Evolutionary conservation across 1,140 invertebrate genomes (phyloP).

Genomic region (Lamellibrachia luymesi): DNA sequence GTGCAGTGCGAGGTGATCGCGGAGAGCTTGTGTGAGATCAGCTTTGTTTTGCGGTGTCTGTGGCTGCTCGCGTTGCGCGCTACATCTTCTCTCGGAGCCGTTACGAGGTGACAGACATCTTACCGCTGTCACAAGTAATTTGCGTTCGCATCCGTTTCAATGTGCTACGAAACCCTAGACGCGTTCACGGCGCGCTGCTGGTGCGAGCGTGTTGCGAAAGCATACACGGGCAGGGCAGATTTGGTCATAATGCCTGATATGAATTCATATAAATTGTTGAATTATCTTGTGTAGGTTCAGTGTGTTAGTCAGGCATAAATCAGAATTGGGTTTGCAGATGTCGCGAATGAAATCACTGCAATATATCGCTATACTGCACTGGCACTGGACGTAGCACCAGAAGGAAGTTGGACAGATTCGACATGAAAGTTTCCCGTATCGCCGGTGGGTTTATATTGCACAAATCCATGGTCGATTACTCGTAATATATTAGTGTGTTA

Average conservation of each 20-base stretch:
- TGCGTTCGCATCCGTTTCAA: background rate
- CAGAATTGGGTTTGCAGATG: background rate
- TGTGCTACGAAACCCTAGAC: background rate
- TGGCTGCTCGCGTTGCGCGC: background rate
- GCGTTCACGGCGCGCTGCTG: background rate
- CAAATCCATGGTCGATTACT: background rate
- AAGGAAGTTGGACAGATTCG: background rate
- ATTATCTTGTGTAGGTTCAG: background rate
- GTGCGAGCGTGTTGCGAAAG: background rate
- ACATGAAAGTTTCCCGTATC: background rate
- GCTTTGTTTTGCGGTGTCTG: background rate
- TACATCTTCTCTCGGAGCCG: background rate
- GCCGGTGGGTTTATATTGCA: background rate
- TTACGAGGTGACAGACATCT: conserved; percentile 1
- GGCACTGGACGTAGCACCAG: background rate
- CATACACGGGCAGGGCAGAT: background rate
- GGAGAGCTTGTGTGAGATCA: background rate
- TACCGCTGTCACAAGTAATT: background rate
- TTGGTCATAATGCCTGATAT: background rate
- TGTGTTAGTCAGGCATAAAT: background rate
- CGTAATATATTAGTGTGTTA: background rate
- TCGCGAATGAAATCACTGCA: background rate
- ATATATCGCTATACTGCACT: background rate
- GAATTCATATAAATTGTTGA: background rate
- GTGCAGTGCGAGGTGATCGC: background rate